A percentile compares a stretch with the other conserved stretches of the same genome.
Evolutionary conservation across 2,113 vertebrate genomes (phyloP).

Genomic region (Herpailurus yagouaroundi): DNA sequence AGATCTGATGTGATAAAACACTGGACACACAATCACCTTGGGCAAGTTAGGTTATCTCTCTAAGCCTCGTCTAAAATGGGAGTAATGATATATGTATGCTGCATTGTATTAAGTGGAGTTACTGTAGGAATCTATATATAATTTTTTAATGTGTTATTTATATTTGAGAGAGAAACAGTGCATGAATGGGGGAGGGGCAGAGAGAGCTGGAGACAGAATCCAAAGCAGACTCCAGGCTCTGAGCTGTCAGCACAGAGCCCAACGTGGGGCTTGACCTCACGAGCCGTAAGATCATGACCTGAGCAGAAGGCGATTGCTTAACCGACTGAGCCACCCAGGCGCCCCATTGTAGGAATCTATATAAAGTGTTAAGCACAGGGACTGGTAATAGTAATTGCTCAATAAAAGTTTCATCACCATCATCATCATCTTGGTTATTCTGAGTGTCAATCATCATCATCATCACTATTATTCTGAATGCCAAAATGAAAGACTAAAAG

Average conservation of each 20-base stretch:
- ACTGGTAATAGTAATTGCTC: background rate
- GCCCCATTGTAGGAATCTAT: background rate
- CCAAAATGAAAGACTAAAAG: background rate
- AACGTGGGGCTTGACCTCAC: too few species aligned
- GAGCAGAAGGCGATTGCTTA: too few species aligned
- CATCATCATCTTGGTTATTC: background rate
- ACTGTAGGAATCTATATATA: background rate
- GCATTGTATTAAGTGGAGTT: background rate
- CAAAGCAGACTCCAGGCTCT: too few species aligned
- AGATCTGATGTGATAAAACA: background rate
- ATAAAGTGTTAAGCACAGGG: background rate
- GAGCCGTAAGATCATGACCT: too few species aligned
- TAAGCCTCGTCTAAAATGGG: background rate
- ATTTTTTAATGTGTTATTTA: too few species aligned
- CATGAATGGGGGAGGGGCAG: too few species aligned
- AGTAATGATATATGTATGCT: background rate
- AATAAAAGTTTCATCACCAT: background rate
- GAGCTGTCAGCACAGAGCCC: too few species aligned
- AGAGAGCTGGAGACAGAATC: too few species aligned
- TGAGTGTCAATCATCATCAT: background rate
- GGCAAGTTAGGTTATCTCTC: background rate
- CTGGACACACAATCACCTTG: background rate
- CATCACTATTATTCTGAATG: background rate
- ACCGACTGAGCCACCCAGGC: too few species aligned
- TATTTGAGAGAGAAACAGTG: too few species aligned